Percentiles rank a stretch among this genome's conserved stretches.
Conservation (phyloP, 1,140 invertebrate species). For the Phthorimaea operculella region DNA sequence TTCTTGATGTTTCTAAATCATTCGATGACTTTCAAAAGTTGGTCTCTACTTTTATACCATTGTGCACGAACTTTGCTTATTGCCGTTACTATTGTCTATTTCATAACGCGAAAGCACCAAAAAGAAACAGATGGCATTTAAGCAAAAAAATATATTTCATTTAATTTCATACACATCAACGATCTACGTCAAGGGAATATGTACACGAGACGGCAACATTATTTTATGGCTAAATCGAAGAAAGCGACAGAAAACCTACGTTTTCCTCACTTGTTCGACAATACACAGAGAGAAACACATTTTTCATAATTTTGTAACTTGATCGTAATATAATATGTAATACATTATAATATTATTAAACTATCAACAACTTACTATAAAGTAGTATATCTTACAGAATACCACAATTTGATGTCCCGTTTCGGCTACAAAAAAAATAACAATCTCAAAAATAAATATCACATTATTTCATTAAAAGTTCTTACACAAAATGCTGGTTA, state of each 20-base stretch:
- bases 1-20: too few relatives aligned
- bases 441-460: slow-evolving; percentile 8
- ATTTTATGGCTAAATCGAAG: neutral
- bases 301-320: slow-evolving; percentile 48
- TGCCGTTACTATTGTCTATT: neutral
- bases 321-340: slow-evolving; percentile 40
- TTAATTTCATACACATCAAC: neutral
- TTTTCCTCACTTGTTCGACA: neutral
- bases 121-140: neutral
- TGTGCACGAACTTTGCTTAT: neutral
- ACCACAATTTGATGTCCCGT: slow-evolving; percentile 25
- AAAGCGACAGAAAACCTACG: neutral
- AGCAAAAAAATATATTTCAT: neutral
- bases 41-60: neutral
- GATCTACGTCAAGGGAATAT: neutral
- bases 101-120: neutral
- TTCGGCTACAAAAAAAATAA: neutral
- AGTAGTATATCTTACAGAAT: slow-evolving; percentile 57
- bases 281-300: slow-evolving; percentile 24
- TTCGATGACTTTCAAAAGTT: too few relatives aligned
- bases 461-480: neutral
- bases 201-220: neutral
- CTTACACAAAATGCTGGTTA: neutral
- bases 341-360: slow-evolving; percentile 32
- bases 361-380: slow-evolving; percentile 65